Evolutionary conservation across 2,888 invertebrate species (phyloP).

Genomic region (Eurytoma californica): DNA sequence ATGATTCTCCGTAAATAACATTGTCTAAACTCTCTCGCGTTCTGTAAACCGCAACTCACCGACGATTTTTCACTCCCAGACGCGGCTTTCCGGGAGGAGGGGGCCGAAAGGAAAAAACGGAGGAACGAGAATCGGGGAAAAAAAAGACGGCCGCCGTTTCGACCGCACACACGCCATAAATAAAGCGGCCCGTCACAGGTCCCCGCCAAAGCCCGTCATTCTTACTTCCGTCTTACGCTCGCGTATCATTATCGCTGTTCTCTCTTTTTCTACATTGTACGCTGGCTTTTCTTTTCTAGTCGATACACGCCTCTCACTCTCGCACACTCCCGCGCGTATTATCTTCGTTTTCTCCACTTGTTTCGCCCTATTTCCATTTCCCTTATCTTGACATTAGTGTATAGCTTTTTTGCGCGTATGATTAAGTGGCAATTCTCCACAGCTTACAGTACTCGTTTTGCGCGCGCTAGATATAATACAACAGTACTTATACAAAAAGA

Average conservation of each 20-base stretch:
- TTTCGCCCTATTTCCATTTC: background rate
- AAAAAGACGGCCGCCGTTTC: background rate
- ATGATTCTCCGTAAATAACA: slow-evolving; percentile 51
- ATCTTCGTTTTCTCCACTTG: background rate
- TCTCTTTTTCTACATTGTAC: slow-evolving; percentile 29
- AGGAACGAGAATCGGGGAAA: background rate
- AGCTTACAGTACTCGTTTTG: too few relatives aligned
- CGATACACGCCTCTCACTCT: background rate
- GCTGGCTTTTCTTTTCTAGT: slow-evolving; percentile 1
- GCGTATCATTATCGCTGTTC: slow-evolving; percentile 52
- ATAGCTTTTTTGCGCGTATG: slow-evolving; percentile 1
- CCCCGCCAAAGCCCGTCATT: slow-evolving; percentile 48
- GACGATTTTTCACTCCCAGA: slow-evolving; percentile 49
- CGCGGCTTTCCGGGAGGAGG: slow-evolving; percentile 33
- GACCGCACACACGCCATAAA: background rate
- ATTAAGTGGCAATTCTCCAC: slow-evolving; percentile 12
- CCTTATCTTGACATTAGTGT: slow-evolving; percentile 3
- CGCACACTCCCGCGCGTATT: background rate
- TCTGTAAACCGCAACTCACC: slow-evolving; percentile 26
- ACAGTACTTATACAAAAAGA: too few relatives aligned
- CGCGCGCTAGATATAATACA: too few relatives aligned
- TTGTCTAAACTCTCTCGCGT: slow-evolving; percentile 22
- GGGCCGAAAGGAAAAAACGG: background rate
- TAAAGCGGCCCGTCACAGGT: too few relatives aligned
- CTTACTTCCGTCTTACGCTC: slow-evolving; percentile 51